These are phyloP conservation scores for Gopherus evgoodei DNA, from an alignment of 2,113 vertebrate species.

Conservation along the genomic window DNA sequence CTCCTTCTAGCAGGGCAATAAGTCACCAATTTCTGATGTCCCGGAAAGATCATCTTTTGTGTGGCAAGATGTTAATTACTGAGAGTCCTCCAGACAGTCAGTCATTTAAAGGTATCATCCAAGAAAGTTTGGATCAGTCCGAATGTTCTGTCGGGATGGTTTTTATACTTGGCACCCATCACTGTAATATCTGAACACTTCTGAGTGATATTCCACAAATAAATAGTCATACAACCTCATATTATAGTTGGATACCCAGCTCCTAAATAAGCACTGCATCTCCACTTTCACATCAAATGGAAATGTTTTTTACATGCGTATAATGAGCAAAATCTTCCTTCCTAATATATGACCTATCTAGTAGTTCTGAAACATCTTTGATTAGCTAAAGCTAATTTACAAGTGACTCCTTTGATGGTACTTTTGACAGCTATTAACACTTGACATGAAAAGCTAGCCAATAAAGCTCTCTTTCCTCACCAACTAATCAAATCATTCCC, in stretches of 20 bases:
- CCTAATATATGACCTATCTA: background rate
- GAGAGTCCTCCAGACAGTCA: background rate
- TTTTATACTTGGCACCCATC: background rate
- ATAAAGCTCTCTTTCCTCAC: background rate
- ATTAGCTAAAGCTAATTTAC: background rate
- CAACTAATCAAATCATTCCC: background rate
- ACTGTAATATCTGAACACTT: background rate
- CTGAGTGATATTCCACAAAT: background rate
- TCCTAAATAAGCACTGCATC: background rate
- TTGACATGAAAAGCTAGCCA: background rate
- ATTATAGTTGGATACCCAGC: background rate
- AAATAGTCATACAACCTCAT: background rate
- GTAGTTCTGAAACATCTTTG: background rate
- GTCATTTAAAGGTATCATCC: background rate
- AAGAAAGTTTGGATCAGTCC: background rate
- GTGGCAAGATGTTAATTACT: background rate
- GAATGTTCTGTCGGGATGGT: background rate
- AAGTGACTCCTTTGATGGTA: background rate
- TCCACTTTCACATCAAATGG: background rate
- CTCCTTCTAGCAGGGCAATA: background rate
- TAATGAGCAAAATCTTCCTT: background rate
- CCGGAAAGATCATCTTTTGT: background rate
- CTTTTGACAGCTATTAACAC: background rate
- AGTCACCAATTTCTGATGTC: background rate
- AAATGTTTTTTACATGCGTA: background rate